Evolutionary conservation across 2,113 vertebrate species (phyloP), one percentile per base, ranked within the genome.

Genomic region (Irena cyanogastra): DNA sequence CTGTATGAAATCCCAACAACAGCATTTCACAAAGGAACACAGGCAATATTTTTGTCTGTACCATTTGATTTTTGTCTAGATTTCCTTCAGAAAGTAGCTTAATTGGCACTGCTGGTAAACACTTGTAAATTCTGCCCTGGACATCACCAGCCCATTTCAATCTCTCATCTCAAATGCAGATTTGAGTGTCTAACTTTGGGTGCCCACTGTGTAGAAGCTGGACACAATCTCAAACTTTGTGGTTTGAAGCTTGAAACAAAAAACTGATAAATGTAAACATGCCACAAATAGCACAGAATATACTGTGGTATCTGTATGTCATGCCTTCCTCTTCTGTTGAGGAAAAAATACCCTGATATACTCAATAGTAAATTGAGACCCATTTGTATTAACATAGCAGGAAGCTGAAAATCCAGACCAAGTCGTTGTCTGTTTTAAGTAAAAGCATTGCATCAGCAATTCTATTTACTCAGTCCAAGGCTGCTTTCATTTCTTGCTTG

Each of bases 401-500:
- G 93, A 97, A 96, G 94, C 94, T 89, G 80, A 90, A 96, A 94
- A 91, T 97, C 96, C 95, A 94, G 92, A 60, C 57, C 90, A 95
- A 90, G 92, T 75, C 49, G 1, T 79, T 81, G 83, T 83, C 96
- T 95, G 56, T 81, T 94, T 94, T 95, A 96, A 96, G 95, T 96
- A 97, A 98, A 97, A 95, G 95, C 93, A 95, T 96, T 2, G 5
- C 60, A 83, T 97, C 96, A 97, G 97, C 96, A 94, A 72, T 96
- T 97, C 94, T 97, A 94, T 97, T 98, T 96, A 95, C 95, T 97
- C 90, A 87, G 5, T 92, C 72, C 42, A 66, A 74, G 70, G 63
- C 95, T 94, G 94, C 95, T 96, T 97, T 96, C 96, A 95, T 95
- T 91, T 97, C 97, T 94, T 97, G 94, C 97, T 95, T 97, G 96